phyloP scores from a whole-genome alignment of 2,888 invertebrate species.

The Agapostemon virescens region DNA sequence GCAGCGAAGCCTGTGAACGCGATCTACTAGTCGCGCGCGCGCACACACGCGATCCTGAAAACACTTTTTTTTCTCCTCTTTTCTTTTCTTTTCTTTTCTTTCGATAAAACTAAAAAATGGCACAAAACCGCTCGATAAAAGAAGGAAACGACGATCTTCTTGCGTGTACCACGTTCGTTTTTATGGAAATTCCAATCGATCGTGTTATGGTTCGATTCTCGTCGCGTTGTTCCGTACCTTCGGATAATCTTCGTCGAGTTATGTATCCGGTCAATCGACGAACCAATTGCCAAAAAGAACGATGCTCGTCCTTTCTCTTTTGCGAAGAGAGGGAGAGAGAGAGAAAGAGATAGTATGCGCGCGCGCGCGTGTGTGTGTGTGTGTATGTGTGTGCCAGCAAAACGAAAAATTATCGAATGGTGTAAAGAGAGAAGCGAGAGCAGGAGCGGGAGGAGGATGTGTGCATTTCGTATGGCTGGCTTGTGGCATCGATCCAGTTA shows the following conservation, averaged over 20 bases:
- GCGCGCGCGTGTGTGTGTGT: no score
- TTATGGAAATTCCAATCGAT: background rate
- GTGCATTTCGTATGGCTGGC: background rate
- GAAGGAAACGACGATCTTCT: background rate
- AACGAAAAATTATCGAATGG: background rate
- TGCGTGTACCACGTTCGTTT: background rate
- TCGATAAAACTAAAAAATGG: background rate
- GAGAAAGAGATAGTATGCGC: no score
- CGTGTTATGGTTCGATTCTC: background rate
- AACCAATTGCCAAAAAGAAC: slow-evolving; percentile 6
- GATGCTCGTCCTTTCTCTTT: slow-evolving; percentile 36
- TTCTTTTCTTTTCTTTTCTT: background rate
- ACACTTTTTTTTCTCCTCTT: background rate
- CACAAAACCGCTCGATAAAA: background rate
- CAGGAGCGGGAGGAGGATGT: background rate
- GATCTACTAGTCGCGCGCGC: background rate
- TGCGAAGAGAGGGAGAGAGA: background rate
- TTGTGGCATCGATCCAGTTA: background rate
- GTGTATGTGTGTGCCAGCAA: no score
- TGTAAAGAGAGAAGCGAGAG: background rate
- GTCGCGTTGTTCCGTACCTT: background rate
- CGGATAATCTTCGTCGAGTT: background rate
- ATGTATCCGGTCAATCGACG: background rate
- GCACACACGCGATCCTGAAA: background rate
- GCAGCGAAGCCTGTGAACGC: background rate